A percentile compares a stretch with the other conserved stretches of the same genome.
phyloP scores from a whole-genome alignment of 2,888 invertebrate genomes.

The Lasius platythorax region DNA sequence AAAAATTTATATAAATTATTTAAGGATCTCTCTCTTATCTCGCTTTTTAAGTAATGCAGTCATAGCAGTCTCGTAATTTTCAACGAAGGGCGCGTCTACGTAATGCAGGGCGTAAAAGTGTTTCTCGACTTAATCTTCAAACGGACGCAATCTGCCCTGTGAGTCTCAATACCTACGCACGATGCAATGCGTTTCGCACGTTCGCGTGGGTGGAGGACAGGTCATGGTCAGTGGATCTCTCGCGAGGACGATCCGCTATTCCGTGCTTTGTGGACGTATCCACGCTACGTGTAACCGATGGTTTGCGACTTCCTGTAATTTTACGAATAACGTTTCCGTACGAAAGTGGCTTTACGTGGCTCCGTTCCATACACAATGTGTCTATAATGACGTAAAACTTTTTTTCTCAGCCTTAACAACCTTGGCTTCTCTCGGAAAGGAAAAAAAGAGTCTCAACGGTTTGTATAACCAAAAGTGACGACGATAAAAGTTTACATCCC shows the following conservation, averaged over 20 bases:
- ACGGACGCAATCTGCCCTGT: slow-evolving; percentile 60
- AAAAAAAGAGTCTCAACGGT: not conserved
- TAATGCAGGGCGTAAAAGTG: not conserved
- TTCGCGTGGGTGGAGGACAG: slow-evolving; percentile 63
- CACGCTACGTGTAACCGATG: slow-evolving; percentile 1
- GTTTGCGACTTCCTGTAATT: slow-evolving; percentile 42
- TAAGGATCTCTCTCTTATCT: not conserved
- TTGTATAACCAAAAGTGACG: not conserved
- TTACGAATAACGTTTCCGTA: not conserved
- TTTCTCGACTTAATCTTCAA: slow-evolving; percentile 61
- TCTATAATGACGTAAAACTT: not conserved
- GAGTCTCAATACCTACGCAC: slow-evolving; percentile 59
- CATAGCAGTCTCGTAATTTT: not conserved
- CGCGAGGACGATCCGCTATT: slow-evolving; percentile 40
- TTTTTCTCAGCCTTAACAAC: not conserved
- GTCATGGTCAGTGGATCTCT: slow-evolving; percentile 72
- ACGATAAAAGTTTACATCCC: not conserved
- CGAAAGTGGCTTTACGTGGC: slow-evolving; percentile 2
- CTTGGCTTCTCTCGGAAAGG: not conserved
- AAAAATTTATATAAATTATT: not conserved
- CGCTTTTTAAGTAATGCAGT: no score
- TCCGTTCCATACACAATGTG: not conserved
- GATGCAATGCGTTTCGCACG: slow-evolving; percentile 58
- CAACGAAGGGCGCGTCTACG: not conserved
- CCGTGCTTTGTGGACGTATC: slow-evolving; percentile 3